Conservation (phyloP, 2,113 vertebrate genomes). For the Lamprologus tigripictilis region DNA sequence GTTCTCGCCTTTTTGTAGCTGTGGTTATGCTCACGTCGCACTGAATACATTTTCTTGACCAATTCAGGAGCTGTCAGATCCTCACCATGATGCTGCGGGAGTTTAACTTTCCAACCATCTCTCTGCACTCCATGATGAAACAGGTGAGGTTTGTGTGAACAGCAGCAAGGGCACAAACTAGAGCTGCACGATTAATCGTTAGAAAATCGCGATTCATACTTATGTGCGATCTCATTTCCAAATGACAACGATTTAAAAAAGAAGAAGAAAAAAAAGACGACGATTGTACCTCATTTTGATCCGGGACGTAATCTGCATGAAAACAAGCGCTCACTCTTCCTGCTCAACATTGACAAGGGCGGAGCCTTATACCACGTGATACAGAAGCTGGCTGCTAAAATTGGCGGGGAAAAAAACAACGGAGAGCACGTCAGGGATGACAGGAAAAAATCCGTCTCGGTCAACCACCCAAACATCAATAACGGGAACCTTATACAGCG, state of each 20-base stretch:
- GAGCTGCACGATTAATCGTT: too few species aligned
- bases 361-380: too few species aligned
- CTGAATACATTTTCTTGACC: neutral
- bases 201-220: rapidly evolving
- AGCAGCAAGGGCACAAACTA: neutral
- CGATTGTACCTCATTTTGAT: too few species aligned
- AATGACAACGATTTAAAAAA: too few species aligned
- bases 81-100: constrained; percentile 90
- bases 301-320: too few species aligned
- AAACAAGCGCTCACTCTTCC: too few species aligned
- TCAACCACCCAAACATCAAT: too few species aligned
- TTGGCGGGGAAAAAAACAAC: too few species aligned
- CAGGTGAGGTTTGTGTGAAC: constrained; percentile 71
- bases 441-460: rapidly evolving
- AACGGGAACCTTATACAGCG: too few species aligned
- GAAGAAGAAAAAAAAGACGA: rapidly evolving
- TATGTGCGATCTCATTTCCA: too few species aligned
- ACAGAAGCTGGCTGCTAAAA: rapidly evolving
- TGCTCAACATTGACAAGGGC: too few species aligned
- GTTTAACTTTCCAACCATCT: constrained; percentile 82
- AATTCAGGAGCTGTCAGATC: constrained; percentile 84
- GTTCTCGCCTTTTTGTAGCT: neutral
- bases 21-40: neutral
- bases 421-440: too few species aligned
- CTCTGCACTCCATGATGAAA: constrained; percentile 96